A percentile compares a stretch with the other conserved stretches of the same genome.
These are phyloP conservation scores for Pteronotus mesoamericanus DNA, from an alignment of 2,797 vertebrate genomes.

Conservation along the genomic window DNA sequence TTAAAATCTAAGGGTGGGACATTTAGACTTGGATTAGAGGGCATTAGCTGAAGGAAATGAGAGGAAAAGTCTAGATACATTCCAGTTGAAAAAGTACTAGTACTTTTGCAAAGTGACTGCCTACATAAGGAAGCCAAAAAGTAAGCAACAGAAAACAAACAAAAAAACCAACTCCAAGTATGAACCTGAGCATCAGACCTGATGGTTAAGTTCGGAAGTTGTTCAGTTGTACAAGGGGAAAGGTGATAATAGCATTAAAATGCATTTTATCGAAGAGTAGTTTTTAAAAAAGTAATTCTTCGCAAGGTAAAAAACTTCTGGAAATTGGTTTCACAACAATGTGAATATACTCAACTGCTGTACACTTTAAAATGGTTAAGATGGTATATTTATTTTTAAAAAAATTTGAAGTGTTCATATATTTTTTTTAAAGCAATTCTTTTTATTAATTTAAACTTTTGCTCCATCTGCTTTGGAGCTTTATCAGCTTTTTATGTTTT, in stretches of 20 bases:
- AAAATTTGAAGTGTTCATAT: not conserved
- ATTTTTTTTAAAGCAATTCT: not conserved
- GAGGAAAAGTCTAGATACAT: not conserved
- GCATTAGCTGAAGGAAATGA: not conserved
- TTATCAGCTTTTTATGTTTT: not conserved
- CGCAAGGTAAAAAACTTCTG: not conserved
- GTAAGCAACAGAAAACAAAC: not conserved
- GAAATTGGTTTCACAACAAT: not conserved
- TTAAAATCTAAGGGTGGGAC: not conserved
- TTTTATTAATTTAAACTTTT: not conserved
- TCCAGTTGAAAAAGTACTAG: not conserved
- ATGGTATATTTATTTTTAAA: not conserved
- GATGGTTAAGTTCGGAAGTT: not conserved
- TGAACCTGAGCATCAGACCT: not conserved
- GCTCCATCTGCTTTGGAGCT: not conserved
- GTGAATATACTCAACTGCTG: not conserved
- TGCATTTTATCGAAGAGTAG: not conserved
- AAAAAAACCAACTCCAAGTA: not conserved
- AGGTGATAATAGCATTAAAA: not conserved
- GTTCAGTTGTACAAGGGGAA: not conserved
- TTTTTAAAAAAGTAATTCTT: not conserved
- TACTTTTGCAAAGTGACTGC: not conserved
- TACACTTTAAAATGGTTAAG: not conserved
- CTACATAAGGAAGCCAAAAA: not conserved
- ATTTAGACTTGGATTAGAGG: not conserved